Base-by-base conservation (phyloP, 2,797 vertebrate genomes). In the Loriculus beryllinus region DNA sequence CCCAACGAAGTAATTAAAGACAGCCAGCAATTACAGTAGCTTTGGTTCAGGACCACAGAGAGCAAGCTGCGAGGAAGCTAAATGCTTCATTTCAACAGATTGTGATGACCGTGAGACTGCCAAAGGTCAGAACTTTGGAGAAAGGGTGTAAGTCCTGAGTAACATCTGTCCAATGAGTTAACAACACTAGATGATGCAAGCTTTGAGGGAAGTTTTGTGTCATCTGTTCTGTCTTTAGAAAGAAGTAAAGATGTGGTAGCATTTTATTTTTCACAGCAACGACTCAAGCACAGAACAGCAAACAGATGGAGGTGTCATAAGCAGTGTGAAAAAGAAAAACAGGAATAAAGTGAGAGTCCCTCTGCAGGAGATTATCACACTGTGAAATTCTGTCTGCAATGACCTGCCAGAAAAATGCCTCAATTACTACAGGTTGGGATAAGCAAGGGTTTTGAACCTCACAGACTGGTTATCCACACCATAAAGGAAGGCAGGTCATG, bases 291-390 rank as follows among this genome's bases (percentile, higher is more conserved):
- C 71, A 82, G 56, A 92, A 72, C 81, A 96, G 74, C 90, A 88
- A 81, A 88, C 84, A 94, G 87, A 92, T 78, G 82, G 89, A 93
- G 47, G 63, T 82, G 90, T 75, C 85, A 95, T 20, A 92, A 91
- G 54, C 9, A 21, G 90, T 42, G 69, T 88, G 92, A 88, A 93
- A 74, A 52, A 52, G 16, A 23, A 88, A 57, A 70, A 76, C 51
- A 88, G 72, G 9, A 80, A 86, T 21, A 35, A 78, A 92, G 68
- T 16, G 7, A 84, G 82, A 91, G 63, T 54, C 35, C 70, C 67
- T 72, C 54, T 79, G 49, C 70, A 84, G 62, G 77, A 87, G 88
- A 82, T 70, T 16, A 37, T 52, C 9, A 4, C 5, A 47, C 68
- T 89, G 54, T 59, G 49, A 93, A 92, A 92, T 81, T 60, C 56